A percentile compares a stretch with the other conserved stretches of the same genome.
Evolutionary conservation across 2,888 invertebrate species (phyloP).

Genomic region (Norana najaformis): DNA sequence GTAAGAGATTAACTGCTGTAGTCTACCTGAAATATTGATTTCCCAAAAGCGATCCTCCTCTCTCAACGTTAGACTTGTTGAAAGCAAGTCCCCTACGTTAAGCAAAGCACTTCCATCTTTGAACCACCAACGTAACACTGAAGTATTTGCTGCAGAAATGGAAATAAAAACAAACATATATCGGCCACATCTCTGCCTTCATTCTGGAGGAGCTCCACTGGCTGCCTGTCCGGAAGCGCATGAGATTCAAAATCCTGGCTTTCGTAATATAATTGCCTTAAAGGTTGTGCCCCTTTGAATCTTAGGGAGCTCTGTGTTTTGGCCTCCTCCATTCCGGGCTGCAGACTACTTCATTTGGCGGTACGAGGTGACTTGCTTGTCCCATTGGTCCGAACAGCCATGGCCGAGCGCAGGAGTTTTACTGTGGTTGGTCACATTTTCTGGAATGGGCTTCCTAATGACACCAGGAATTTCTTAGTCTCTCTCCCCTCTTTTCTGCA

Average conservation of each 20-base stretch:
- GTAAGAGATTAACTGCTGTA: neutral
- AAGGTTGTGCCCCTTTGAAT: neutral
- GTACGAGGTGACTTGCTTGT: too few relatives aligned
- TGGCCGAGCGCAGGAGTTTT: neutral
- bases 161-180: neutral
- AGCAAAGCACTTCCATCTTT: constrained; percentile 37
- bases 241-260: neutral
- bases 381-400: too few relatives aligned
- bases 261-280: neutral
- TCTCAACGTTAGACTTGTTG: constrained; percentile 31
- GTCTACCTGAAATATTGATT: constrained; percentile 39
- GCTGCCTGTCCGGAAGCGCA: too few relatives aligned
- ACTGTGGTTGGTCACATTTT: too few relatives aligned
- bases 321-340: too few relatives aligned
- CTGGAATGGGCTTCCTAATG: too few relatives aligned
- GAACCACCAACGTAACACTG: constrained; percentile 50
- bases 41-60: constrained; percentile 38
- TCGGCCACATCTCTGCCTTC: too few relatives aligned
- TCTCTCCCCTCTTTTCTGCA: too few relatives aligned
- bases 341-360: too few relatives aligned
- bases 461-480: too few relatives aligned
- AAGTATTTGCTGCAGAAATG: constrained; percentile 50
- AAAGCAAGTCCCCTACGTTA: constrained; percentile 34
- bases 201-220: too few relatives aligned
- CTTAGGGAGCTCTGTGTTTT: too few relatives aligned